Evolutionary conservation across 2,113 vertebrate species (phyloP), one percentile per base, ranked within the genome.

Genomic region (Callipepla squamata): DNA sequence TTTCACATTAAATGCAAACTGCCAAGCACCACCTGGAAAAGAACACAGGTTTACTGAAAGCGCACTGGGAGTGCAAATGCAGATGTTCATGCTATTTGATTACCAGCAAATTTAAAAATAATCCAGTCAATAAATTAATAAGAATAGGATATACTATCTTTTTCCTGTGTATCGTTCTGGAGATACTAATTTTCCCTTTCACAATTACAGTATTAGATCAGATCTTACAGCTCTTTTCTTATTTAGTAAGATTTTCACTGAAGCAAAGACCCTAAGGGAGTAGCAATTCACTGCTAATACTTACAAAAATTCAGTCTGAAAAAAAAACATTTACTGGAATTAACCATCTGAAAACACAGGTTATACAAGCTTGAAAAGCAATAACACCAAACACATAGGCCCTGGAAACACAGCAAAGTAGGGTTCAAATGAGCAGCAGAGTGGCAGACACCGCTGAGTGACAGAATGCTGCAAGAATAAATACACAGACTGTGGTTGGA

Each of bases 1-100:
- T 97, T 99, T 99, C 67, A 99, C 99, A 91, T 98, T 99, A 97
- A 99, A 99, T 38, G 98, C 98, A 96, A 99, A 99, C 95, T 98
- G 99, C 99, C 99, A 99, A 97, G 98, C 98, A 83, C 98, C 99
- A 97, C 97, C 99, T 99, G 97, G 18, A 92, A 93, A 94, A 93
- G 95, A 61, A 83, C 8, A 95, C 19, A 96, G 7, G 20, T 55
- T 91, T 34, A 89, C 26, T 93, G 58, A 83, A 89, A 80, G 38
- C n/a, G 65, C 48, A 23, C 42, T n/a, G 34, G 12, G 66, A 86
- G 45, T 28, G 16, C 42, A 79, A 82, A 86, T 1, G 26, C 65
- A 87, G 85, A 80, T 68, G 55, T 38, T 78, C 63, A 57, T 8
- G 26, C 28, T 72, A 53, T 79, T 87, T 3, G 1, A 45, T 44